Evolutionary conservation across 2,797 vertebrate species (phyloP).

Genomic region (Falco concolor): DNA sequence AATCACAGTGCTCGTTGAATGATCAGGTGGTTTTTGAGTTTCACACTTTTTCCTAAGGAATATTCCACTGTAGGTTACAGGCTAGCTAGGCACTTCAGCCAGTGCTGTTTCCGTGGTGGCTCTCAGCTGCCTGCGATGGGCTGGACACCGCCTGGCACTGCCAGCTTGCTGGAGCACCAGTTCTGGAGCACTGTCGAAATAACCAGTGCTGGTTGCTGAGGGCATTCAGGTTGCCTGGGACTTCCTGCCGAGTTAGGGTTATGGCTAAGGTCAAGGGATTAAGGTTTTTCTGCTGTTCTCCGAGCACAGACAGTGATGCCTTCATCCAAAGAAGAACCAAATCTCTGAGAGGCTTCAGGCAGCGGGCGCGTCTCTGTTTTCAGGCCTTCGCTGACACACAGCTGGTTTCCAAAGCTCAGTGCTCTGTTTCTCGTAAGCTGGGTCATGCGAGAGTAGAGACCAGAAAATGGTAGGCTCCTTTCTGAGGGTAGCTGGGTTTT

Average conservation of each 20-base stretch:
- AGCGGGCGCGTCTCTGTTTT: rapidly evolving
- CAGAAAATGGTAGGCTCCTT: neutral
- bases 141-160: neutral
- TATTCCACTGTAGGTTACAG: neutral
- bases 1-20: neutral
- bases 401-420: neutral
- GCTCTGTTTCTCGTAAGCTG: neutral
- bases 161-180: neutral
- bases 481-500: neutral
- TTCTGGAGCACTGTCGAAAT: neutral
- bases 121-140: neutral
- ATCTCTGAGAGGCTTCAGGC: neutral
- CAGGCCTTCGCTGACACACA: neutral
- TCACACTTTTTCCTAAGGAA: neutral
- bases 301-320: neutral
- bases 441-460: neutral
- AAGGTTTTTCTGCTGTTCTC: neutral
- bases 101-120: rapidly evolving
- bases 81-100: neutral
- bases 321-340: neutral
- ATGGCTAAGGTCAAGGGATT: neutral
- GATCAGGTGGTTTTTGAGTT: neutral
- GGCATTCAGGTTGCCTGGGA: neutral
- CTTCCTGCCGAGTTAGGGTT: neutral
- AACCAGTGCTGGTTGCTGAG: neutral